Base-by-base conservation (phyloP, 2,888 invertebrate species). In the Mesodorylaimus sp. region DNA sequence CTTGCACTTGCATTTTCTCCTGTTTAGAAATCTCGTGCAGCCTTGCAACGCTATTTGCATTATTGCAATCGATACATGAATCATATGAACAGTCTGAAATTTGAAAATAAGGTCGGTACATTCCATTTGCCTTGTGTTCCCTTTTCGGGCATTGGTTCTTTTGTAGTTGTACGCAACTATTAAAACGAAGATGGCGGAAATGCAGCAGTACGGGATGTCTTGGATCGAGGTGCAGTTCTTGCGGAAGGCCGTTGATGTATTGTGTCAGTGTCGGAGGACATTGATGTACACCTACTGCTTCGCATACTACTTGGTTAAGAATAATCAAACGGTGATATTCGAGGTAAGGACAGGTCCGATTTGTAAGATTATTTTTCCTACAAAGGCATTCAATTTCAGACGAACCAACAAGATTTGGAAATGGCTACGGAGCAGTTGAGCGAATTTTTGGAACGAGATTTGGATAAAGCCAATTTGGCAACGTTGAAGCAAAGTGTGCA, bases 141-240 rank as follows among this genome's bases (percentile, higher is more conserved):
- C 32, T 10, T 32, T 13, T 32, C 32, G 16, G 16, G 49, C 27
- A 49, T 45, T 41, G 1, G 5, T 50, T 26, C 44, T 37, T 46
- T 57, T 57, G 47, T 58, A 73, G 76, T 75, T 95, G 51, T 91
- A 93, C 72, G 84, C 87, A 5, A 83, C 84, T 53, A 84, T 93
- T 52, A 87, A 89, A 70, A 82, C 83, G 68, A 95, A 95, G 75
- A 95, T 97, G 93, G 91, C 93, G 69, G 91, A 91, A 72, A 93
- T 97, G 93, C 95, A 97, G 68, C 88, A 89, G 67, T 88, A 89
- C 69, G 89, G 88, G 68, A 93, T 95, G 91, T 89, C 89, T 58
- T 97, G 95, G 95, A 95, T 95, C 63, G 95, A 97, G 78, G 91
- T 93, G 54, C 95, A 97, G 76, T 97, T 95, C 73, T 75, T 97